Evolutionary conservation across 92 coral and sea anemone genomes (phyloP).

Genomic region (Anthopleura xanthogrammica): DNA sequence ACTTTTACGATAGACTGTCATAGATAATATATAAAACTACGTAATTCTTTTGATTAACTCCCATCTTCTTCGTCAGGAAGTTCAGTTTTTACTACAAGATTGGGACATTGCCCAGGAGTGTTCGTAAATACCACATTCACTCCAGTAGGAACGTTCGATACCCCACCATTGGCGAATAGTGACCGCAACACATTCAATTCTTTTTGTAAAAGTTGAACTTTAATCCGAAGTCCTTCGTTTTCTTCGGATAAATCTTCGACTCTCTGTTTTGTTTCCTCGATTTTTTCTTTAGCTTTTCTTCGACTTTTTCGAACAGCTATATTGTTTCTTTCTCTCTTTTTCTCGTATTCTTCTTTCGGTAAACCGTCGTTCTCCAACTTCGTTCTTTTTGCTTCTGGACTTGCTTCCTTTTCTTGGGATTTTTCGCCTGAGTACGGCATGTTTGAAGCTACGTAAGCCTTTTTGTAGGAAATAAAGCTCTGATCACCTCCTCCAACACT

Average conservation of each 20-base stretch:
- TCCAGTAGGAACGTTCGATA: conserved; percentile 58
- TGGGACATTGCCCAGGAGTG: conserved; percentile 6
- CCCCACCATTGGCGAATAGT: conserved; percentile 90
- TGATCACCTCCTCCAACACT: neutral
- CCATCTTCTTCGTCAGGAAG: conserved; percentile 8
- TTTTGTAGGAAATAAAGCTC: neutral
- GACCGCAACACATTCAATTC: conserved; percentile 97
- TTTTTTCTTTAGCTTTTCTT: conserved; percentile 87
- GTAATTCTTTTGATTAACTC: neutral
- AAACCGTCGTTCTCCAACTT: neutral
- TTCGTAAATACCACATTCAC: conserved; percentile 75
- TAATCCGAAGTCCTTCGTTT: conserved; percentile 84
- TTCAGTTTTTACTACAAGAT: conserved; percentile 27
- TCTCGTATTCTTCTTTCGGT: conserved; percentile 59
- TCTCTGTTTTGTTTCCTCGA: conserved; percentile 87
- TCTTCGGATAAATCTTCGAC: conserved; percentile 78
- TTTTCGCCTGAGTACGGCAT: conserved; percentile 10
- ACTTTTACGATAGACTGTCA: neutral
- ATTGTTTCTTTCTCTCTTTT: conserved; percentile 90
- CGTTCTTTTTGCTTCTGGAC: neutral
- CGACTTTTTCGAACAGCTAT: conserved; percentile 98
- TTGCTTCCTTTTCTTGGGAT: neutral
- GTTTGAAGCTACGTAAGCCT: conserved; percentile 9
- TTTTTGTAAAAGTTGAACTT: conserved; percentile 90
- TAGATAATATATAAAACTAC: neutral